Evolutionary conservation across 2,113 vertebrate species (phyloP), one percentile per base, ranked within the genome.

Genomic region (Tringa solitaria): DNA sequence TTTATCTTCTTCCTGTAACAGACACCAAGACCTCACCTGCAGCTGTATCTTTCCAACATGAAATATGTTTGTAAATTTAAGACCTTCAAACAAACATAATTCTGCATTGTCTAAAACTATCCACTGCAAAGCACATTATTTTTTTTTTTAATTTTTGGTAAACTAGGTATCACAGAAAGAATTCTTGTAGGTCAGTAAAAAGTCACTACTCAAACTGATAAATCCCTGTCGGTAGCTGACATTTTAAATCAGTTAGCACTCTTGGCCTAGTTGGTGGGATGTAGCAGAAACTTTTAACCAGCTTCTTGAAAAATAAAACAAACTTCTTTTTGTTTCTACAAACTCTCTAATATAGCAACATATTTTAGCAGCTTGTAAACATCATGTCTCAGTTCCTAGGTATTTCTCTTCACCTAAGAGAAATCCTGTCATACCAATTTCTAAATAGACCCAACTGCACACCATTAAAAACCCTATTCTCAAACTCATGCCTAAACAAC

Each of bases 261-360:
- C 24, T 14, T 0, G 2, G n/a, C 15, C 73, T 46, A 53, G 19
- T 26, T 59, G 3, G 43, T 22, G 28, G 51, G 13, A 64, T 5
- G n/a, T 21, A 61, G 48, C 13, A 78, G 7, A 56, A 72, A 35
- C 8, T 76, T 82, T 24, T 3, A 76, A 7, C 16, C 43, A 90
- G 48, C 23, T 72, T 54, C 43, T 22, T 46, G 37, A 63, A n/a
- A 35, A 20, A 75, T 13, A 70, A 61, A 78, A 60, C 5, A 2
- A 16, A 14, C 59, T n/a, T 14, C 45, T 24, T 79, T 57, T 63
- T 32, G 74, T 27, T 89, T 46, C 28, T 69, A 9, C 6, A 3
- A 59, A 17, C 6, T 27, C 30, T 15, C 56, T 53, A 56, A 21
- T 7, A 35, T 0, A 85, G 33, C 32, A 74, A 59, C 57, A 48